phyloP scores from a whole-genome alignment of 2,113 vertebrate genomes.

The Coptodon bakossiorum region DNA sequence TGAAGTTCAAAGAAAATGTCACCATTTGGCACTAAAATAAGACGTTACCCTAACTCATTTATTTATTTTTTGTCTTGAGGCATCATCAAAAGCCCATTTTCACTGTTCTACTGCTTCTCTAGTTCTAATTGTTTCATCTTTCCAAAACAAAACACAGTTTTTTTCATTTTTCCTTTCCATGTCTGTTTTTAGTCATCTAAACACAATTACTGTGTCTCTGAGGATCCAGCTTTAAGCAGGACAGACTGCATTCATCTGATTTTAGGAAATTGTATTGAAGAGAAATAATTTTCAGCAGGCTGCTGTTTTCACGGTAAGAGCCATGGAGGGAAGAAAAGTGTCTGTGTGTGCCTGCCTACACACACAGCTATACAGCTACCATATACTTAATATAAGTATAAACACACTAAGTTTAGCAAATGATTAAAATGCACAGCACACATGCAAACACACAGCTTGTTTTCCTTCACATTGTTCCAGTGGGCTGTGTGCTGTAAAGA shows the following conservation, averaged over 20 bases:
- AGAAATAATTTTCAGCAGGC: neutral
- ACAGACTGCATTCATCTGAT: neutral
- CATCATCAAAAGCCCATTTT: constrained; percentile 13
- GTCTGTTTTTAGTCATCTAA: constrained; percentile 35
- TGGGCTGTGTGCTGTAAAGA: neutral
- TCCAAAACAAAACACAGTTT: neutral
- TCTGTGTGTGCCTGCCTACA: neutral
- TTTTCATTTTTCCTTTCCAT: constrained; percentile 16
- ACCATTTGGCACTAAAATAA: neutral
- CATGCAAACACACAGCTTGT: neutral
- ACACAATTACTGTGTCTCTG: constrained; percentile 13
- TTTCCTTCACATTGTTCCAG: neutral
- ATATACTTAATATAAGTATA: neutral
- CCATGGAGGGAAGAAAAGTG: neutral
- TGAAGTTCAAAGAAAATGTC: neutral
- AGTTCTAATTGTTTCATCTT: constrained; percentile 19
- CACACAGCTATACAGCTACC: neutral
- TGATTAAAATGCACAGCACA: neutral
- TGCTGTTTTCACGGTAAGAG: neutral
- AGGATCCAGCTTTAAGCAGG: neutral
- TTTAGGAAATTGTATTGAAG: neutral
- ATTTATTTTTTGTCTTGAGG: constrained; percentile 3
- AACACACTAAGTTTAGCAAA: neutral
- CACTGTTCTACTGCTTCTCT: neutral
- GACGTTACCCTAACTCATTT: neutral